These are phyloP conservation scores for Bos javanicus DNA, from an alignment of 2,113 vertebrate genomes.

Conservation along the genomic window DNA sequence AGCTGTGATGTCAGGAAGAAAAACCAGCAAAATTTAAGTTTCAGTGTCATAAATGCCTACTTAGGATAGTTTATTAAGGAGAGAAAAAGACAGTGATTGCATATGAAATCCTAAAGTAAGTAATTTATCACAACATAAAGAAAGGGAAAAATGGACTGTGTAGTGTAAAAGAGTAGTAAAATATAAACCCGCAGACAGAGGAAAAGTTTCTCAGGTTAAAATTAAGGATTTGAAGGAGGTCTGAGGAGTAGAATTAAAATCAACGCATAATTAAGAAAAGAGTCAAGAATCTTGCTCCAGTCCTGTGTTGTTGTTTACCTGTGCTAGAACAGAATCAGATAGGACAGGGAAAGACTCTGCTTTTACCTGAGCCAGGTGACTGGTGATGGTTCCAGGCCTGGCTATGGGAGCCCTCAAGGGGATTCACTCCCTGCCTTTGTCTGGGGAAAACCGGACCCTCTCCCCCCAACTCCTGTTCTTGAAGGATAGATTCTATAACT, in stretches of 20 bases:
- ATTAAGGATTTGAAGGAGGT: neutral
- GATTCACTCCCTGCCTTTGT: neutral
- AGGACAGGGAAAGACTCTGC: neutral
- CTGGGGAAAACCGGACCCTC: neutral
- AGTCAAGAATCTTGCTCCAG: neutral
- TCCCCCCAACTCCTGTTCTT: neutral
- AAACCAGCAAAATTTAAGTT: neutral
- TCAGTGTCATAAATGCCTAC: neutral
- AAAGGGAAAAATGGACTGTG: neutral
- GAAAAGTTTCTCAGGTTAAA: neutral
- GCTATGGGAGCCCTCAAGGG: neutral
- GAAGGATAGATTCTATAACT: neutral
- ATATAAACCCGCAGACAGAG: neutral
- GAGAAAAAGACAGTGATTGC: neutral
- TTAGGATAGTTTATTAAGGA: neutral
- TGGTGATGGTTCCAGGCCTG: neutral
- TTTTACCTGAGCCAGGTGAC: neutral
- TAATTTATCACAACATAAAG: slow-evolving; percentile 22
- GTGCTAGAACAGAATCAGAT: neutral
- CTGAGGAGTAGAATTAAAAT: neutral
- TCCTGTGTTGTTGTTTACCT: neutral
- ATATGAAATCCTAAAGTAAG: neutral
- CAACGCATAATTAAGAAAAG: neutral
- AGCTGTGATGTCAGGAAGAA: neutral
- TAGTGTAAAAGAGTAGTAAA: neutral